Evolutionary conservation across 1,140 invertebrate species (phyloP).

Genomic region (Gonatopus flavifemur): DNA sequence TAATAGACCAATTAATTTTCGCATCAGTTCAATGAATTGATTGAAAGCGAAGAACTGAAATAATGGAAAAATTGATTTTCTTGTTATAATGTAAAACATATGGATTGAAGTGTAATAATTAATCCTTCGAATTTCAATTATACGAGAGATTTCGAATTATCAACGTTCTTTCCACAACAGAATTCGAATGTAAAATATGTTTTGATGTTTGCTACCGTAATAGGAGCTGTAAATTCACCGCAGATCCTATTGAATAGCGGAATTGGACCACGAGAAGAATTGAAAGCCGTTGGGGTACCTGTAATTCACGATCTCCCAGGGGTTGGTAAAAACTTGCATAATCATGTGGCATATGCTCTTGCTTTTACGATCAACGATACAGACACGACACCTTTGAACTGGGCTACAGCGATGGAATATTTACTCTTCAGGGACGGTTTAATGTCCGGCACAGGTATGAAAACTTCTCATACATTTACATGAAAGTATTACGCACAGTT

Average conservation of each 20-base stretch:
- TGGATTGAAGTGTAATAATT: too few relatives aligned
- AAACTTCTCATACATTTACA: too few relatives aligned
- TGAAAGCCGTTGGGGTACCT: slow-evolving; percentile 65
- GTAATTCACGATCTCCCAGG: slow-evolving; percentile 75
- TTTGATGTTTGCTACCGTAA: background rate
- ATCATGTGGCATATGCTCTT: slow-evolving; percentile 79
- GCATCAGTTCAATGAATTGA: too few relatives aligned
- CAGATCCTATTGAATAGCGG: slow-evolving; percentile 84
- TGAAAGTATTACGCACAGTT: too few relatives aligned
- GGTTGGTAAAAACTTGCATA: slow-evolving; percentile 86
- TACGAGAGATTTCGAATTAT: too few relatives aligned
- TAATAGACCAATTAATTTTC: too few relatives aligned
- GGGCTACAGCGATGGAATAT: slow-evolving; percentile 87
- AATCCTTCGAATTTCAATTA: too few relatives aligned
- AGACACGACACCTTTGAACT: slow-evolving; percentile 78
- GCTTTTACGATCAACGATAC: slow-evolving; percentile 82
- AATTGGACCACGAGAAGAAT: slow-evolving; percentile 74
- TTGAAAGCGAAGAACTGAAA: too few relatives aligned
- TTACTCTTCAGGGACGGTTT: slow-evolving; percentile 79
- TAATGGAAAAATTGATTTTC: too few relatives aligned
- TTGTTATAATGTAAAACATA: too few relatives aligned
- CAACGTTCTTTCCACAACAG: too few relatives aligned
- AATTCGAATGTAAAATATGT: too few relatives aligned
- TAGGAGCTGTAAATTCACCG: slow-evolving; percentile 76
- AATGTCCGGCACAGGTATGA: slow-evolving; percentile 77